Evolutionary conservation across 2,888 invertebrate genomes (phyloP).

Genomic region (Hirtodrosophila histrioides): DNA sequence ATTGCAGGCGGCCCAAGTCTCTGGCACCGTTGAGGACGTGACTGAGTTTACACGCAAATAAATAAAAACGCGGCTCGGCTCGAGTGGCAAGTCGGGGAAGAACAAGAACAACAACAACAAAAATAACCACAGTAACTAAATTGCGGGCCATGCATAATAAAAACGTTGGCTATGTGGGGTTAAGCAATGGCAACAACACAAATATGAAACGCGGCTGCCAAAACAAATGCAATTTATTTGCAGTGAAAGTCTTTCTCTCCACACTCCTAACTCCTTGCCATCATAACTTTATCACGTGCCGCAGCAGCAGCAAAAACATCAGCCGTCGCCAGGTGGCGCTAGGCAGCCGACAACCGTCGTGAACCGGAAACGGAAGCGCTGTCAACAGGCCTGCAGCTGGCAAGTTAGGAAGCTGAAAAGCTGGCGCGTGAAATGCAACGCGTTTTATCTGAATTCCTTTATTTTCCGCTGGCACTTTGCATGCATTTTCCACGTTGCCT

Average conservation of each 20-base stretch:
- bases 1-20: constrained; percentile 43
- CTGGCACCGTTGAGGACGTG: constrained; percentile 36
- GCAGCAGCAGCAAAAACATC: constrained; percentile 1
- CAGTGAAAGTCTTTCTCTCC: constrained; percentile 26
- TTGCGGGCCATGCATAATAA: constrained; percentile 49
- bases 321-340: constrained; percentile 50
- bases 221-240: constrained; percentile 64
- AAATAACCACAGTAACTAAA: constrained; percentile 12
- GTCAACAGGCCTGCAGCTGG: constrained; percentile 49
- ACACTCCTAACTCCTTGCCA: constrained; percentile 2
- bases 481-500: constrained; percentile 18
- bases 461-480: constrained; percentile 1
- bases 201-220: constrained; percentile 37
- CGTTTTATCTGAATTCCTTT: constrained; percentile 42
- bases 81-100: constrained; percentile 12
- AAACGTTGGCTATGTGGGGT: constrained; percentile 34
- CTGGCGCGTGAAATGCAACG: constrained; percentile 44
- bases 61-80: constrained; percentile 35
- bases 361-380: constrained; percentile 52
- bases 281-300: constrained; percentile 59
- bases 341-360: constrained; percentile 35
- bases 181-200: constrained; percentile 27
- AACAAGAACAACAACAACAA: constrained; percentile 5
- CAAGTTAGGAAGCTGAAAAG: constrained; percentile 23
- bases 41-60: constrained; percentile 52